Conservation (phyloP, 1,140 invertebrate species). For the Meloidogyne exigua region DNA sequence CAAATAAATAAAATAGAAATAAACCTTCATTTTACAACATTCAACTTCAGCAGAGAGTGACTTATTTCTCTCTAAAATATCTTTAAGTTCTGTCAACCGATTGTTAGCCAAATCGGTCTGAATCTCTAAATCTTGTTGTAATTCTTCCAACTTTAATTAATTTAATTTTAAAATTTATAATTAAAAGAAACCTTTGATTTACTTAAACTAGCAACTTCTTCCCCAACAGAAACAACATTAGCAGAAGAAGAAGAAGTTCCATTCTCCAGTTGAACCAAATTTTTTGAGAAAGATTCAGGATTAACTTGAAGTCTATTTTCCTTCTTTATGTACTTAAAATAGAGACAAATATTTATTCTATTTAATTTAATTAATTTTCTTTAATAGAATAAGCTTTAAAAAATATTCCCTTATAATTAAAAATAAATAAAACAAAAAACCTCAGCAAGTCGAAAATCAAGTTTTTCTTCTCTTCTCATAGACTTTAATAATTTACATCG, state of each 20-base stretch:
- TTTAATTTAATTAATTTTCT: too few species aligned
- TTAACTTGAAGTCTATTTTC: constrained; percentile 32
- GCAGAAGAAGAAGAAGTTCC: too few species aligned
- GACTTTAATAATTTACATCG: constrained; percentile 45
- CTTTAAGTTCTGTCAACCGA: constrained; percentile 42
- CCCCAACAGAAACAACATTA: background rate
- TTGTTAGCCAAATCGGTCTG: constrained; percentile 45
- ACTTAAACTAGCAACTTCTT: constrained; percentile 37
- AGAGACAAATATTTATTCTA: too few species aligned
- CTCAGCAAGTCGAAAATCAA: constrained; percentile 42
- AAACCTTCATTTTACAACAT: constrained; percentile 40
- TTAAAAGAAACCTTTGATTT: constrained; percentile 37
- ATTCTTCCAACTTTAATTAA: constrained; percentile 40
- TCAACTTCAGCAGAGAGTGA: constrained; percentile 38
- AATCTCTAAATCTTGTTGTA: constrained; percentile 43
- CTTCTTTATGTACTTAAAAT: constrained; percentile 35
- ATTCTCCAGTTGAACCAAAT: constrained; percentile 12
- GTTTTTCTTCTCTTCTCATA: constrained; percentile 39
- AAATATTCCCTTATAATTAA: too few species aligned
- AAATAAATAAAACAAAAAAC: too few species aligned
- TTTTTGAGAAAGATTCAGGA: background rate
- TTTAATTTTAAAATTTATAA: background rate
- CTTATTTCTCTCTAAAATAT: constrained; percentile 46
- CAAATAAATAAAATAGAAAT: background rate
- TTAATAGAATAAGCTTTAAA: too few species aligned